Evolutionary conservation across 2,113 vertebrate species (phyloP).

Genomic region (Tychaedon coryphoeus): DNA sequence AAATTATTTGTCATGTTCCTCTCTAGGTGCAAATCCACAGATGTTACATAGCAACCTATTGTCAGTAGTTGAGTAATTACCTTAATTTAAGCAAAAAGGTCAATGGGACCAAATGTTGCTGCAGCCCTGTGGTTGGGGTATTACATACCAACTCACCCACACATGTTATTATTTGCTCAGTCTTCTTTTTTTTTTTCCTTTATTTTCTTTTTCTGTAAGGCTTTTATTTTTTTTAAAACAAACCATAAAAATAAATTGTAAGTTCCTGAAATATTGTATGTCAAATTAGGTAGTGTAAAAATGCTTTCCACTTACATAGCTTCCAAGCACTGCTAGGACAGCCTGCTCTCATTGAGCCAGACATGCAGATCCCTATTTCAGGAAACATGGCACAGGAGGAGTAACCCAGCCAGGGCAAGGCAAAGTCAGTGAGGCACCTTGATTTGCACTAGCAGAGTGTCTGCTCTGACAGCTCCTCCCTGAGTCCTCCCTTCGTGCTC

Average conservation of each 20-base stretch:
- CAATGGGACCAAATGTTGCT: conserved; percentile 27
- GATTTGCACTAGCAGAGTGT: not conserved
- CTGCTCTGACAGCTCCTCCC: not conserved
- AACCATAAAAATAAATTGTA: conserved; percentile 43
- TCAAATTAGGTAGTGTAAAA: conserved; percentile 40
- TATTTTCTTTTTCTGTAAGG: not conserved
- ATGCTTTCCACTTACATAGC: conserved; percentile 20
- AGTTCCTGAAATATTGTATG: conserved; percentile 43
- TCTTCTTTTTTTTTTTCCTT: not conserved
- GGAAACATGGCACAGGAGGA: not conserved
- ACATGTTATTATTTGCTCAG: conserved; percentile 11
- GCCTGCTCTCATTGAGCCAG: not conserved
- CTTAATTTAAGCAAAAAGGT: conserved; percentile 54
- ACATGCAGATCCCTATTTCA: conserved; percentile 26
- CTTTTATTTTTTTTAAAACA: not conserved
- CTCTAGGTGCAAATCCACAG: not conserved
- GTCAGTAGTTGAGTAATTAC: conserved; percentile 32
- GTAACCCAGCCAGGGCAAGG: not conserved
- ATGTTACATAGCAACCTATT: not conserved
- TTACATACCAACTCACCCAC: conserved; percentile 40
- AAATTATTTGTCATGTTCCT: not conserved
- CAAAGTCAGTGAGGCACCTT: not conserved
- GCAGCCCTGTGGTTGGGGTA: not conserved
- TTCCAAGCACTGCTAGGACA: conserved; percentile 36
- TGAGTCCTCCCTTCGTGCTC: fast-evolving